phyloP scores from a whole-genome alignment of 2,797 vertebrate species.

The Pipistrellus pipistrellus region DNA sequence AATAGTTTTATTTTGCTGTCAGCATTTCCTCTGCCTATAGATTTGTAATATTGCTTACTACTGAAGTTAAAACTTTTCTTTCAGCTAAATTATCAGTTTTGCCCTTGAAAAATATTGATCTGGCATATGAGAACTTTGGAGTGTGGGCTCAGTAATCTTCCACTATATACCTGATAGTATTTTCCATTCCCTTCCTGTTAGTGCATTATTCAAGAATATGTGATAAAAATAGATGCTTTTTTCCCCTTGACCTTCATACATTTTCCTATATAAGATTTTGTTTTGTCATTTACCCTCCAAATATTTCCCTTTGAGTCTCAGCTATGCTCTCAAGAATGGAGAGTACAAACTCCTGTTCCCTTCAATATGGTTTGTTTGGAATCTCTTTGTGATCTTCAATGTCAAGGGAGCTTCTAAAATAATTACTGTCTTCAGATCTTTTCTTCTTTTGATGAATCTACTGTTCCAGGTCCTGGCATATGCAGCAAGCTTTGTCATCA shows the following conservation, averaged over 20 bases:
- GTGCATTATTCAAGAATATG: not conserved
- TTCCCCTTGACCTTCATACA: not conserved
- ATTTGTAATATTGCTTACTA: not conserved
- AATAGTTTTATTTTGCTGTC: not conserved
- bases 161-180: not conserved
- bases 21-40: not conserved
- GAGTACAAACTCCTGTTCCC: not conserved
- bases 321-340: not conserved
- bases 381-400: not conserved
- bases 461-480: not conserved
- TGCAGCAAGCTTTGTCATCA: not conserved
- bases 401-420: not conserved
- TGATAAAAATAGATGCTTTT: not conserved
- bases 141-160: not conserved
- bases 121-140: not conserved
- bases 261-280: not conserved
- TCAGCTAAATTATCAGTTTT: not conserved
- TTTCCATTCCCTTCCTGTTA: not conserved
- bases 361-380: not conserved
- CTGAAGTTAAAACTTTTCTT: not conserved
- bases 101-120: not conserved
- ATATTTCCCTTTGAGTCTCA: not conserved
- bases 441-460: not conserved
- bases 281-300: not conserved
- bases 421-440: not conserved